Evolutionary conservation across 2,888 invertebrate species (phyloP).

Genomic region (Agonum fuliginosum): DNA sequence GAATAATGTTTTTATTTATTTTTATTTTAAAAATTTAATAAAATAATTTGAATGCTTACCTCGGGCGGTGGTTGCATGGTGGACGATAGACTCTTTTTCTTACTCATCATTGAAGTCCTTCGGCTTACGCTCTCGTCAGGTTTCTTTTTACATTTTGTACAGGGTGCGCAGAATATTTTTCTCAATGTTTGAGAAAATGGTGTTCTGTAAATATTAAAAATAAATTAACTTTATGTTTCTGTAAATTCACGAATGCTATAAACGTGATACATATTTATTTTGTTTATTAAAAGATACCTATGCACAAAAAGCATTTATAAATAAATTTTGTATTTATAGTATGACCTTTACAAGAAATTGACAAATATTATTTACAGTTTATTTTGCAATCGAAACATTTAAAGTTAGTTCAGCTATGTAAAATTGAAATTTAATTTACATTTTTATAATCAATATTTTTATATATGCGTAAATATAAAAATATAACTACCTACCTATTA

Average conservation of each 20-base stretch:
- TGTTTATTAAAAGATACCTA: too few relatives aligned
- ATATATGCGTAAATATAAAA: too few relatives aligned
- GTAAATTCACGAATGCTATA: not conserved
- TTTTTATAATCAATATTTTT: too few relatives aligned
- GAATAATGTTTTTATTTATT: not conserved
- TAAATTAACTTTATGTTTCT: not conserved
- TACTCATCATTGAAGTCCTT: conserved; percentile 79
- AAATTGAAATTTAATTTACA: too few relatives aligned
- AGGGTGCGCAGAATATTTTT: conserved; percentile 37
- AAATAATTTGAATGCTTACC: conserved; percentile 69
- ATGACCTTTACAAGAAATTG: too few relatives aligned
- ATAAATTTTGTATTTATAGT: too few relatives aligned
- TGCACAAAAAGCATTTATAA: too few relatives aligned
- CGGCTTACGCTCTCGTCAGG: conserved; percentile 70
- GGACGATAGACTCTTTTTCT: conserved; percentile 81
- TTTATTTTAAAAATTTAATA: not conserved
- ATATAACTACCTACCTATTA: too few relatives aligned
- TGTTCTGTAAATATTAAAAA: conserved; percentile 25
- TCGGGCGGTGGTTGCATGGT: conserved; percentile 75
- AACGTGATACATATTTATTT: too few relatives aligned
- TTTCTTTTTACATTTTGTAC: conserved; percentile 41
- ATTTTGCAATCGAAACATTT: too few relatives aligned
- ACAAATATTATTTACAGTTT: too few relatives aligned
- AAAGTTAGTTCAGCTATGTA: too few relatives aligned
- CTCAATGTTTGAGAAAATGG: conserved; percentile 26